Evolutionary conservation across 2,888 invertebrate genomes (phyloP), one percentile per base, ranked within the genome.

Genomic region (Dyspetes luteomarginatus): DNA sequence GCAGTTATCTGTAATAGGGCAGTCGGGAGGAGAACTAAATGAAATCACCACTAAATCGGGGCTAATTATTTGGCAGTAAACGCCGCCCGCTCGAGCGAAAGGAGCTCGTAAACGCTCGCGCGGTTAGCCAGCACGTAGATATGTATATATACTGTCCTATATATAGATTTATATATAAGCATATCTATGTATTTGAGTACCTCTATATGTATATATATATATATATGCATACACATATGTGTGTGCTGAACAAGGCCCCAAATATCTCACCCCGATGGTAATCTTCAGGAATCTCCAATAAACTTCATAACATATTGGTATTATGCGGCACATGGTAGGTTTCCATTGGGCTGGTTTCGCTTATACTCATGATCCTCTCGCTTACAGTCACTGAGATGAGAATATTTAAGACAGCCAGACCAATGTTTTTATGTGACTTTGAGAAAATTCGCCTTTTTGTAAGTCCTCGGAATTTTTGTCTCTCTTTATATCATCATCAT

Each of bases 1-100:
- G 60, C 52, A 74, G 79, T 78, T 82, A 82, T 82, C 82, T 74
- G 82, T 80, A 78, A 82, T 82, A 82, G 77, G 80, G 50, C 78
- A 65, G 58, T 30, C 17, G 28, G 71, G 58, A 75, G 74, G 64
- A 77, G 77, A 81, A 73, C 79, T 78, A 84, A 82, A 84, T 84
- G 81, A 81, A 82, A 84, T 82, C 75, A 87, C 87, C 87, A 89
- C 89, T 90, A 90, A 91, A 90, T 90, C 89, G 88, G 89, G 87
- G 89, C 90, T 90, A 91, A 91, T 91, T 91, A 90, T 90, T 91
- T 88, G 88, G 88, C 89, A 88, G 90, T 88, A 88, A 88, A 88
- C 85, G 88, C 86, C 85, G 85, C 84, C 71, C 71, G 78, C 56
- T 64, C 76, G 69, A 50, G 55, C 43, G 56, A 74, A 19, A 74